phyloP scores from a whole-genome alignment of 2,113 vertebrate species.

The Onychostruthus taczanowskii region DNA sequence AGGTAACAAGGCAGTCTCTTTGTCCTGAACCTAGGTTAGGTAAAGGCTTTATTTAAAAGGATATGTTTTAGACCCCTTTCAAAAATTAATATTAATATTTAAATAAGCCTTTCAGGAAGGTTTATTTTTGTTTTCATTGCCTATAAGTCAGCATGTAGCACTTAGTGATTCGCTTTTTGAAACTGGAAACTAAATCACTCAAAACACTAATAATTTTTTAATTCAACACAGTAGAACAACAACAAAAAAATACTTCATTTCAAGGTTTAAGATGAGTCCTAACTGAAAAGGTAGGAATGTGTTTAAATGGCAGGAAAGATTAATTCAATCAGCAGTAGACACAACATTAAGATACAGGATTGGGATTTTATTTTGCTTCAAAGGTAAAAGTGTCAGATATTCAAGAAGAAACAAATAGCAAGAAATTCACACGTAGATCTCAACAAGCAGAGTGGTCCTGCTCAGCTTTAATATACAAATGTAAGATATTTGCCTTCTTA shows the following conservation, averaged over 20 bases:
- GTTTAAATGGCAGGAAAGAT: not conserved
- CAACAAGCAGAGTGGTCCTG: not conserved
- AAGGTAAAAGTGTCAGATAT: not conserved
- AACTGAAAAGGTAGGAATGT: not conserved
- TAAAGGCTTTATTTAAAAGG: not conserved
- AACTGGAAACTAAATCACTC: not conserved
- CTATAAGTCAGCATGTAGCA: not conserved
- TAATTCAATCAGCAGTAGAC: not conserved
- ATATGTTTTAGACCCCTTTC: not conserved
- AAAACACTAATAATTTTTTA: not conserved
- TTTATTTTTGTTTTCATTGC: not conserved
- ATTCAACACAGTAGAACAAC: not conserved
- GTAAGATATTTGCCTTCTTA: not conserved
- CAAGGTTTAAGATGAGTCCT: not conserved
- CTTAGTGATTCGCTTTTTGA: not conserved
- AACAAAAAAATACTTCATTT: not conserved
- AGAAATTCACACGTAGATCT: not conserved
- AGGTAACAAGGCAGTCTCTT: not conserved
- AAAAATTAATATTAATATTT: not conserved
- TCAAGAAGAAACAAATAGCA: not conserved
- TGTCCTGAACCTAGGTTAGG: not conserved
- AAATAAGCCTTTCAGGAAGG: not conserved
- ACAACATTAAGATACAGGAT: not conserved
- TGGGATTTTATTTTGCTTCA: not conserved
- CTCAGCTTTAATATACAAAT: not conserved